phyloP scores from a whole-genome alignment of 2,113 vertebrate genomes.

The Caretta caretta region DNA sequence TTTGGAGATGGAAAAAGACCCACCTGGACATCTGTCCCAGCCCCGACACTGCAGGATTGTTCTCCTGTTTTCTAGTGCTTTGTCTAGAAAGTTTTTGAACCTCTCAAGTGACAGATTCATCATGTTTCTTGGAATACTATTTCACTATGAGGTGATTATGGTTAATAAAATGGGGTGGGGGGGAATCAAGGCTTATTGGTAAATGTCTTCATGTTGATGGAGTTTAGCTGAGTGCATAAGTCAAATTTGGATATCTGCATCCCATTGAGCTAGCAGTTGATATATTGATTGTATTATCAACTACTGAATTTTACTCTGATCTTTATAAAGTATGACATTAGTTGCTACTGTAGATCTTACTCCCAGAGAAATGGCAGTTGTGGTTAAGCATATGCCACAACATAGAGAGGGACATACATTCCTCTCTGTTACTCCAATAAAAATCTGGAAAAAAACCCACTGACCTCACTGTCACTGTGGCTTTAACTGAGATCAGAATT shows the following conservation, averaged over 20 bases:
- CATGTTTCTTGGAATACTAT: neutral
- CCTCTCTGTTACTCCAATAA: neutral
- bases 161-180: neutral
- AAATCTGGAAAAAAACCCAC: slow-evolving; percentile 9
- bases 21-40: neutral
- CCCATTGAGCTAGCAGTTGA: slow-evolving; percentile 4
- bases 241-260: slow-evolving; percentile 3
- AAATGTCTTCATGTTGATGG: slow-evolving; percentile 8
- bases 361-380: neutral
- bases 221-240: neutral
- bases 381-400: neutral
- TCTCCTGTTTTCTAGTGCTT: slow-evolving; percentile 17
- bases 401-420: neutral
- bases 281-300: neutral
- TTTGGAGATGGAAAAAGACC: slow-evolving; percentile 5
- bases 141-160: neutral
- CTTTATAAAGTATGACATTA: slow-evolving; percentile 29
- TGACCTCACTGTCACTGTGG: slow-evolving; percentile 16
- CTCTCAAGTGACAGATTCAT: neutral
- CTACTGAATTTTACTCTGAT: slow-evolving; percentile 18
- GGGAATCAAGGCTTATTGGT: neutral
- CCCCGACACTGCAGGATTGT: neutral
- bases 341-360: neutral
- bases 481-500: slow-evolving; percentile 44
- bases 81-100: neutral